Base-by-base conservation (phyloP, 2,888 invertebrate species). In the Xestia ashworthii region DNA sequence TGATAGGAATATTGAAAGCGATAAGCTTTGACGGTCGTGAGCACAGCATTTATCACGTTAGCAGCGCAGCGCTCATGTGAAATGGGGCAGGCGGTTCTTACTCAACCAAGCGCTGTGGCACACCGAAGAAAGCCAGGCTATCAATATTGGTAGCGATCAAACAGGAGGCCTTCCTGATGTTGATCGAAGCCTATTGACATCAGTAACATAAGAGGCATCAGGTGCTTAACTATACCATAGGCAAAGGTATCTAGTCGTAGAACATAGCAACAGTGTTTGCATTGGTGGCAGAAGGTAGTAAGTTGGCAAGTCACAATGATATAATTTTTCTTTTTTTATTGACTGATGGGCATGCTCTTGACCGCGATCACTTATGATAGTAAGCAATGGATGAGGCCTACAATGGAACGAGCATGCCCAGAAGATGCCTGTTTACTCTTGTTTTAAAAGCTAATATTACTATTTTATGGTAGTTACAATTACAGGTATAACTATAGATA, bases 21-120 rank as follows among this genome's bases (percentile, higher is more conserved):
- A 86, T 85, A 88, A 82, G 85, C 81, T 83, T 89, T 87, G 84
- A 82, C 81, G 87, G 86, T 91, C 93, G 93, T 92, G 93, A 90
- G 89, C 89, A 89, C 89, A 79, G 87, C 88, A 90, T 92, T 91
- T 92, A 93, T 91, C 92, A 92, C 89, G 89, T 92, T 88, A 91
- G 86, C 88, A 77, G 86, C 87, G 86, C 88, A 77, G 86, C 87
- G 81, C 83, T 90, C 91, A 90, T 90, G 93, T 92, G 92, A 94
- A 94, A 92, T 93, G 90, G 93, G 90, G 91, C 92, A 90, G 86
- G 88, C 78, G 74, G 66, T 86, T 78, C 81, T 88, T 86, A 86
- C 86, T 87, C 80, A 88, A 83, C 83, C 55, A 71, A 83, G 22
- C 70, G 9, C 58, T 75, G 69, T 48, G 67, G 48, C 58, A 75